Percentiles rank a stretch among this genome's conserved stretches.
Evolutionary conservation across 2,888 invertebrate genomes (phyloP).

Genomic region (Nomada flava): DNA sequence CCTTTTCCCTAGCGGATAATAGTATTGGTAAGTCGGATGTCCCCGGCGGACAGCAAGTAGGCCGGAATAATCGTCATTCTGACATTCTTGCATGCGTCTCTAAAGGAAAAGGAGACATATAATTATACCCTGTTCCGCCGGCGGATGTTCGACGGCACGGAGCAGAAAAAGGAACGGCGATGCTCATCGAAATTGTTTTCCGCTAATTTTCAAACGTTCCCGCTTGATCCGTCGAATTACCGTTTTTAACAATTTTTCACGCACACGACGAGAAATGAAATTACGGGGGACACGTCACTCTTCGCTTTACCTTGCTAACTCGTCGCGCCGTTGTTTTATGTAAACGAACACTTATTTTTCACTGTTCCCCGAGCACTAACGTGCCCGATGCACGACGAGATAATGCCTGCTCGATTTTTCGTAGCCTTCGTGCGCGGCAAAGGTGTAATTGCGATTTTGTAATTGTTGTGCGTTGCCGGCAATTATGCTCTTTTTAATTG

Average conservation of each 20-base stretch:
- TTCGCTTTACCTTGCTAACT: neutral
- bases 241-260: conserved; percentile 48
- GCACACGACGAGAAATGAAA: conserved; percentile 32
- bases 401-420: neutral
- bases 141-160: conserved; percentile 29
- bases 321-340: neutral
- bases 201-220: conserved; percentile 32
- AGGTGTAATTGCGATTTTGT: neutral
- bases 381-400: neutral
- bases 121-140: conserved; percentile 70
- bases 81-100: conserved; percentile 66
- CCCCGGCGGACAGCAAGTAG: conserved; percentile 7
- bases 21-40: conserved; percentile 70
- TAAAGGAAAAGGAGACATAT: conserved; percentile 67
- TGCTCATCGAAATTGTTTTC: conserved; percentile 37
- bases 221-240: conserved; percentile 35
- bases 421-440: neutral
- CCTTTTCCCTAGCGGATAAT: conserved; percentile 69
- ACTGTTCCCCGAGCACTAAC: neutral
- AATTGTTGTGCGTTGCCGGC: neutral
- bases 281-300: neutral
- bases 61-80: conserved; percentile 8
- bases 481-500: conserved; percentile 1
- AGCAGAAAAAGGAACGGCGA: conserved; percentile 11
- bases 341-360: neutral